Conservation (phyloP, 2,797 vertebrate species). For the Hoplostethus mediterraneus region DNA sequence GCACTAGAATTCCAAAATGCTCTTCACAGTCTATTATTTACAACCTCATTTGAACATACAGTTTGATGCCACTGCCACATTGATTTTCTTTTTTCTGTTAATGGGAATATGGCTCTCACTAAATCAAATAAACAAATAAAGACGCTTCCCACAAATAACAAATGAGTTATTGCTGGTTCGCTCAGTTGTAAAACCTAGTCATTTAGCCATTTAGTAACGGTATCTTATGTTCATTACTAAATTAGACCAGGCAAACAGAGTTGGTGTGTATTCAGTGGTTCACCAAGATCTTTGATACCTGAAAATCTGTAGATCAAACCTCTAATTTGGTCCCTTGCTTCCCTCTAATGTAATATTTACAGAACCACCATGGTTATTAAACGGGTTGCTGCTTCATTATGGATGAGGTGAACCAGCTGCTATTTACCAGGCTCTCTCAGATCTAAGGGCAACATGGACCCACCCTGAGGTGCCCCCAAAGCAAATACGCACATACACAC, state of each 20-base stretch:
- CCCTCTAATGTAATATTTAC: constrained; percentile 87
- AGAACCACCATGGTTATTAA: constrained; percentile 77
- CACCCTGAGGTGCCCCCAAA: constrained; percentile 41
- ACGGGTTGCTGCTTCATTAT: constrained; percentile 83
- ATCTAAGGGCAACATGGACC: constrained; percentile 77
- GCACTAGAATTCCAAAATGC: background rate
- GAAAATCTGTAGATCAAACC: constrained; percentile 78
- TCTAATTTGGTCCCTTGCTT: constrained; percentile 80
- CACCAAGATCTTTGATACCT: constrained; percentile 60
- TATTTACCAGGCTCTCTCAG: constrained; percentile 81
- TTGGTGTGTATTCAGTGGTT: constrained; percentile 51
- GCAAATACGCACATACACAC: constrained; percentile 20
- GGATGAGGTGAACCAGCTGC: constrained; percentile 86
- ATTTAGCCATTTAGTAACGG: background rate
- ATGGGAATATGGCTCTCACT: too few relatives aligned
- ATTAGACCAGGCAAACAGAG: constrained; percentile 5
- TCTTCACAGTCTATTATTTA: too few relatives aligned
- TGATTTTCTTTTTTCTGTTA: too few relatives aligned
- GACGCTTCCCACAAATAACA: too few relatives aligned
- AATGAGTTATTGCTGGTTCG: background rate
- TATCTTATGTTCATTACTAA: constrained; percentile 3
- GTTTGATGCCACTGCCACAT: too few relatives aligned
- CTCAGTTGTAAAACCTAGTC: background rate
- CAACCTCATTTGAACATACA: too few relatives aligned
- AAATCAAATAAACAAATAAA: too few relatives aligned